These are phyloP conservation scores for Parauchenoglanis ngamensis DNA, from an alignment of 2,797 vertebrate genomes.

Conservation along the genomic window DNA sequence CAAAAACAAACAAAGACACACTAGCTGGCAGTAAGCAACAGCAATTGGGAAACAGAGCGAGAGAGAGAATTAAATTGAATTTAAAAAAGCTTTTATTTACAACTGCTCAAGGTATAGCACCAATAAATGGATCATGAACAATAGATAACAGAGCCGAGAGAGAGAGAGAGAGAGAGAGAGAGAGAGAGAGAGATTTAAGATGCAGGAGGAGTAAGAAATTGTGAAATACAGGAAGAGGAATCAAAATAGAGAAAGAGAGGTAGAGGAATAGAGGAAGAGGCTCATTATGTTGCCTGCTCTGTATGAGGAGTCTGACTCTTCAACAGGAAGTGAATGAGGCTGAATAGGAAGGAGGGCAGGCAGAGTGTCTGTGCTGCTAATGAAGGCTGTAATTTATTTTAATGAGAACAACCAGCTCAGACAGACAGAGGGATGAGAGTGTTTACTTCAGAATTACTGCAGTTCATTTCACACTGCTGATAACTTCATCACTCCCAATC, in stretches of 20 bases:
- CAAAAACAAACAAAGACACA: not conserved
- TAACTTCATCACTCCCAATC: conserved; percentile 17
- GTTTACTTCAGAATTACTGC: conserved; percentile 12
- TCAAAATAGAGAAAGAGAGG: not conserved
- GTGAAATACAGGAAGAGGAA: no score
- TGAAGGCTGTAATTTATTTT: conserved; percentile 24
- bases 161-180: no score
- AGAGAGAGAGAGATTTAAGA: no score
- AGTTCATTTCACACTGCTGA: conserved; percentile 13
- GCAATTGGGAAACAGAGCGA: not conserved
- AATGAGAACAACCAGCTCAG: conserved; percentile 28
- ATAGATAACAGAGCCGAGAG: no score
- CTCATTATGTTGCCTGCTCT: conserved; percentile 29
- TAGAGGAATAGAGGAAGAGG: not conserved
- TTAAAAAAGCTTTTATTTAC: no score
- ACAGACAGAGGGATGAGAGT: not conserved
- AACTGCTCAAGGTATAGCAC: no score
- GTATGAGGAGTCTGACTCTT: conserved; percentile 29
- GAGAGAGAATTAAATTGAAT: no score
- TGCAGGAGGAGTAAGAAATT: no score
- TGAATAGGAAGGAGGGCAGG: conserved; percentile 16
- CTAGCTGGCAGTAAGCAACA: no score
- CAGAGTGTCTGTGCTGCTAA: conserved; percentile 12
- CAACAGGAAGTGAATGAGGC: conserved; percentile 4
- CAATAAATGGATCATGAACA: no score